These are phyloP conservation scores for Troides helena DNA, from an alignment of 2,888 invertebrate species.

Conservation along the genomic window DNA sequence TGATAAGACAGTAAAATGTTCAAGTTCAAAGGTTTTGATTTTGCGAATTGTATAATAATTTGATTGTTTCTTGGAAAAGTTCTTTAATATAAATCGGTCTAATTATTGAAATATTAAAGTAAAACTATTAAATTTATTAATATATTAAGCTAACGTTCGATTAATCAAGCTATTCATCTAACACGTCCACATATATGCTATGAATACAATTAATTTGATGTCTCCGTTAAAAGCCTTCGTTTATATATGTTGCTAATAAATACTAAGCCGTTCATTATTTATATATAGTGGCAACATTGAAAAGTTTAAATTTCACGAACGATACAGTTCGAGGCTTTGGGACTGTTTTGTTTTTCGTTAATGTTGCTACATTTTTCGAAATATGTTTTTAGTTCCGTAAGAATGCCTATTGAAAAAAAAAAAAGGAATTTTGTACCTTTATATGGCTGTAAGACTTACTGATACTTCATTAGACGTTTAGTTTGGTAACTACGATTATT, in stretches of 20 bases:
- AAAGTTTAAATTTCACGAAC: background rate
- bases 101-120: background rate
- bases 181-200: background rate
- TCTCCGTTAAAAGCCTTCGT: background rate
- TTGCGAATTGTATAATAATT: background rate
- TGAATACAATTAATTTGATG: background rate
- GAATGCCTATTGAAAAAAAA: background rate
- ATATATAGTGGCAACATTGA: background rate
- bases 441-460: background rate
- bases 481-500: slow-evolving; percentile 14
- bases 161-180: background rate
- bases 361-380: background rate
- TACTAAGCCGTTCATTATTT: background rate
- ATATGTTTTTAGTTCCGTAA: too few relatives aligned
- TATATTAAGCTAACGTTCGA: background rate
- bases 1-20: background rate
- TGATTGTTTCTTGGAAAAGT: background rate
- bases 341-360: too few relatives aligned
- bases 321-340: background rate
- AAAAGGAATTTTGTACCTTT: background rate
- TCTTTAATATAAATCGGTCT: background rate
- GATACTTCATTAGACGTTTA: background rate
- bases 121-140: background rate
- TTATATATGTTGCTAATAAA: background rate
- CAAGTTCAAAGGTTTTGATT: background rate